Conservation (phyloP, 1,140 invertebrate genomes). For the Oryctes rhinoceros region DNA sequence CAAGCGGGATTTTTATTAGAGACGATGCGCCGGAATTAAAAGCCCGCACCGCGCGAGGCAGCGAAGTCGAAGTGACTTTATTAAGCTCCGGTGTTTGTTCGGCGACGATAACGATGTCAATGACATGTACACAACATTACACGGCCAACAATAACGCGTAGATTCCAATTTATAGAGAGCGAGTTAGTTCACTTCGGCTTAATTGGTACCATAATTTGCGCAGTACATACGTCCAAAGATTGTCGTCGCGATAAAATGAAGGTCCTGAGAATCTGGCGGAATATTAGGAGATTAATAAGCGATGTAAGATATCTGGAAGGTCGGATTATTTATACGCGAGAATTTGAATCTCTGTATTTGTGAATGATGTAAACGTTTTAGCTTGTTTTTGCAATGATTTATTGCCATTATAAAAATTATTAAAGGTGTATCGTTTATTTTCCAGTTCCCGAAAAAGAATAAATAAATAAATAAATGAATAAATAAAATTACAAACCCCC, state of each 20-base stretch:
- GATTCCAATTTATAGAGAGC: conserved; percentile 7
- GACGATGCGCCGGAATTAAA: conserved; percentile 11
- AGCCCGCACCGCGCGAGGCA: neutral
- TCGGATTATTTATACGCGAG: too few species aligned
- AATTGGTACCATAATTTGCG: conserved; percentile 3
- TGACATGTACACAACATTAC: conserved; percentile 29
- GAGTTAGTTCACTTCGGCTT: neutral
- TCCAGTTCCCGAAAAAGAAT: too few species aligned
- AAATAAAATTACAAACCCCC: too few species aligned
- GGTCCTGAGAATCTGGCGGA: too few species aligned
- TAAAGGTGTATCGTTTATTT: too few species aligned
- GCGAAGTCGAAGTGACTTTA: neutral
- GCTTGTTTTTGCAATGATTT: too few species aligned
- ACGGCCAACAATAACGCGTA: neutral
- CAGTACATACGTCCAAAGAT: neutral
- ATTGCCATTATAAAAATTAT: too few species aligned
- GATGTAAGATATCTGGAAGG: too few species aligned
- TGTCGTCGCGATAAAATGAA: neutral
- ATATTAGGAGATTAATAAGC: too few species aligned
- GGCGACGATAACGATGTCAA: conserved; percentile 31
- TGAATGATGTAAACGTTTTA: neutral
- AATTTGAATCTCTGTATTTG: neutral
- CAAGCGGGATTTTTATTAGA: conserved; percentile 15
- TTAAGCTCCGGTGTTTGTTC: neutral
- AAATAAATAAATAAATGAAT: too few species aligned